Evolutionary conservation across 2,888 invertebrate species (phyloP).

Genomic region (Bibio marci): DNA sequence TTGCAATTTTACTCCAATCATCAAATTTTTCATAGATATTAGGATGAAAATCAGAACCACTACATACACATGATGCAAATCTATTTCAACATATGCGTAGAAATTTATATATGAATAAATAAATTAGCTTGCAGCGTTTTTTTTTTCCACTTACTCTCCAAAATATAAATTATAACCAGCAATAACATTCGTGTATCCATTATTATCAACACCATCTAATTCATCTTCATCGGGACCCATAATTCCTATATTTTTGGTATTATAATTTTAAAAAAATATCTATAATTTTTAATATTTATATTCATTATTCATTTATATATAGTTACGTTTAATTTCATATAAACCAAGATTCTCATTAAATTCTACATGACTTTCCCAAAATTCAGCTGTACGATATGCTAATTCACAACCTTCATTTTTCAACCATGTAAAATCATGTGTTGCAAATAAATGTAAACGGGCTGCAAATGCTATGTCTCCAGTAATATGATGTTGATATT

Average conservation of each 20-base stretch:
- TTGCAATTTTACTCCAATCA: constrained; percentile 29
- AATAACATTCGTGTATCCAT: constrained; percentile 40
- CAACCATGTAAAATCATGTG: constrained; percentile 19
- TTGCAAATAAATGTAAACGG: constrained; percentile 19
- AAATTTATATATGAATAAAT: no score
- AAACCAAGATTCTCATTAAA: constrained; percentile 31
- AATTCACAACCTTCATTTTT: constrained; percentile 34
- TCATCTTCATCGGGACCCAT: constrained; percentile 50
- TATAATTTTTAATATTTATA: no score
- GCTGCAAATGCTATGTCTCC: constrained; percentile 38
- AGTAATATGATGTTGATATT: constrained; percentile 39
- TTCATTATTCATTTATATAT: no score
- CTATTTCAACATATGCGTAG: constrained; percentile 6
- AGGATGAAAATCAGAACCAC: background rate
- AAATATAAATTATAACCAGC: constrained; percentile 38
- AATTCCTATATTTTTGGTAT: constrained; percentile 28
- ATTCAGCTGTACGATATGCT: constrained; percentile 38
- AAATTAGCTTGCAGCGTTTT: no score
- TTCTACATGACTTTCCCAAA: constrained; percentile 37
- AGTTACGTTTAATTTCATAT: constrained; percentile 36
- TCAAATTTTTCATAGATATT: background rate
- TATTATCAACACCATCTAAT: constrained; percentile 37
- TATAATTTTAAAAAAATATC: no score
- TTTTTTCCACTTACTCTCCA: constrained; percentile 30
- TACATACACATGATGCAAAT: constrained; percentile 8